A percentile compares a stretch with the other conserved stretches of the same genome.
Evolutionary conservation across 2,888 invertebrate species (phyloP).

Genomic region (Temnothorax unifasciatus): DNA sequence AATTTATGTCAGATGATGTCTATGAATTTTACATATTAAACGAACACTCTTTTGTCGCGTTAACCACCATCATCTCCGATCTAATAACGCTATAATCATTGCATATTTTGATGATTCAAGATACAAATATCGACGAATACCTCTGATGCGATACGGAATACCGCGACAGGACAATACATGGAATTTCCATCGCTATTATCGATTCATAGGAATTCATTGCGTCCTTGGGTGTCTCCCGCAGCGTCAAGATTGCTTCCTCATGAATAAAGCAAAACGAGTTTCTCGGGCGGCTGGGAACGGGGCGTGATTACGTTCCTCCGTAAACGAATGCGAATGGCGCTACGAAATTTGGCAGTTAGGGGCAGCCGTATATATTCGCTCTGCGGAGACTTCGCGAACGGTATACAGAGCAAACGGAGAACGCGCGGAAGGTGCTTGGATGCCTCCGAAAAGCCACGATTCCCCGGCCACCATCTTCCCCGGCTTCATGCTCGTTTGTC

Average conservation of each 20-base stretch:
- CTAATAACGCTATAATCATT: not conserved
- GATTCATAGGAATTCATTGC: conserved; percentile 52
- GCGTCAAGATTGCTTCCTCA: conserved; percentile 35
- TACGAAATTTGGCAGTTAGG: conserved; percentile 57
- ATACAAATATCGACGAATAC: conserved; percentile 8
- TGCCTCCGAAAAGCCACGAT: conserved; percentile 49
- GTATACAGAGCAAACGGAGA: conserved; percentile 10
- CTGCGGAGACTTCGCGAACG: conserved; percentile 31
- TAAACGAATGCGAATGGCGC: conserved; percentile 48
- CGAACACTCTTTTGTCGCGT: not conserved
- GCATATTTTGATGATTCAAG: not conserved
- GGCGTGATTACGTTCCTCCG: conserved; percentile 65
- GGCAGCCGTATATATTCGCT: conserved; percentile 52
- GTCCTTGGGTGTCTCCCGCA: conserved; percentile 56
- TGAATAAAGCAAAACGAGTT: conserved; percentile 68
- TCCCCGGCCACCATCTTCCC: conserved; percentile 43
- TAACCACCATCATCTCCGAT: not conserved
- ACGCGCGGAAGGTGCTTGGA: conserved; percentile 3
- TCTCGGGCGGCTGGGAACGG: conserved; percentile 32
- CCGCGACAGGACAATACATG: conserved; percentile 33
- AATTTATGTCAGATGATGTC: not conserved
- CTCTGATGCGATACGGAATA: not conserved
- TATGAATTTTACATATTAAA: not conserved
- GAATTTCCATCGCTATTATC: conserved; percentile 45
- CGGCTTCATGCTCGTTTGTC: conserved; percentile 54